phyloP scores from a whole-genome alignment of 2,797 vertebrate genomes.

The Mallotus villosus region DNA sequence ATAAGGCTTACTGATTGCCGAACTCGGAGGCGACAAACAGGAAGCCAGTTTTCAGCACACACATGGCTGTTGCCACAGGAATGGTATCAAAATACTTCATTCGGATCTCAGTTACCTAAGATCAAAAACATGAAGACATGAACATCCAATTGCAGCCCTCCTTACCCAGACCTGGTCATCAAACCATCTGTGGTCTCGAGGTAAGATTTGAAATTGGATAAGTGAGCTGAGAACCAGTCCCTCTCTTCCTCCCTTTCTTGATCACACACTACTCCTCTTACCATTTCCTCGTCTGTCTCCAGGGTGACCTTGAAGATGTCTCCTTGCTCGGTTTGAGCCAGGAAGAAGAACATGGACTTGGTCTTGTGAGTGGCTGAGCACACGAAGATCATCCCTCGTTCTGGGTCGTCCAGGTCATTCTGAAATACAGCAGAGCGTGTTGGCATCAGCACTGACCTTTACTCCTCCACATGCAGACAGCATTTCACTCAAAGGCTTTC shows the following conservation, averaged over 20 bases:
- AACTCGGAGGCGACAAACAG: slow-evolving; percentile 97
- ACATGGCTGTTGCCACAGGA: slow-evolving; percentile 96
- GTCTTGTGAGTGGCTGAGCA: slow-evolving; percentile 99
- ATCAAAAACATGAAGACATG: slow-evolving; percentile 20
- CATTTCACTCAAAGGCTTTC: too few species aligned
- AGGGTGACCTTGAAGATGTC: slow-evolving; percentile 98
- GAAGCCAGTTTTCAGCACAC: slow-evolving; percentile 97
- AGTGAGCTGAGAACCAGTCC: not conserved
- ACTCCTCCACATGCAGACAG: too few species aligned
- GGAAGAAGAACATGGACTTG: slow-evolving; percentile 99
- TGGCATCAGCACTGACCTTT: too few species aligned
- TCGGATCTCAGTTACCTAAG: slow-evolving; percentile 95
- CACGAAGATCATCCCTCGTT: slow-evolving; percentile 98
- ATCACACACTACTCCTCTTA: slow-evolving; percentile 56
- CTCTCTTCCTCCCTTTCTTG: too few species aligned
- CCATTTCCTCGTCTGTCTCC: slow-evolving; percentile 99
- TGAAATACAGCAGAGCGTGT: slow-evolving; percentile 43
- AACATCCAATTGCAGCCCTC: not conserved
- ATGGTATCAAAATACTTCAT: slow-evolving; percentile 99
- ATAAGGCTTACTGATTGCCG: slow-evolving; percentile 95
- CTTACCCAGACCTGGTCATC: too few species aligned
- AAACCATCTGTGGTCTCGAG: too few species aligned
- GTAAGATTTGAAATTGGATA: too few species aligned
- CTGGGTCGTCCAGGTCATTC: slow-evolving; percentile 98
- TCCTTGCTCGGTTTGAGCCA: slow-evolving; percentile 98